Conservation (phyloP, 2,888 invertebrate species). For the Augiades crinisus region DNA sequence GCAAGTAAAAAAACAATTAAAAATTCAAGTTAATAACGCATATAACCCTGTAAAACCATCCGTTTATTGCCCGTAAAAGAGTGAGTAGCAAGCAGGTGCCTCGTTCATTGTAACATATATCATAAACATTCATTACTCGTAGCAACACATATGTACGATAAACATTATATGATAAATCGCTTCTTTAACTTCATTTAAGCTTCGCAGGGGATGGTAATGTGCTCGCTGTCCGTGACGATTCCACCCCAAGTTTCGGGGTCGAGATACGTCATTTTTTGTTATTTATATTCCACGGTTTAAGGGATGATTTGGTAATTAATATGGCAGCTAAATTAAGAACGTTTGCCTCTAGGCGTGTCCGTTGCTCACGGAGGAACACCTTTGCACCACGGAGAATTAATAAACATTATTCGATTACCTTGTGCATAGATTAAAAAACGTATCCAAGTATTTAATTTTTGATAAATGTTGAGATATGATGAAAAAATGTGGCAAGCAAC, state of each 20-base stretch:
- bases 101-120: conserved; percentile 7
- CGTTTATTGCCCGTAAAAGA: conserved; percentile 17
- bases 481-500: no score
- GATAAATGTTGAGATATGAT: no score
- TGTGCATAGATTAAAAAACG: conserved; percentile 1
- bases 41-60: not conserved
- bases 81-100: conserved; percentile 19
- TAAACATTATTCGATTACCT: conserved; percentile 11
- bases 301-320: conserved; percentile 40
- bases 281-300: conserved; percentile 38
- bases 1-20: not conserved
- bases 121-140: conserved; percentile 6
- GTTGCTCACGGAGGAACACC: conserved; percentile 15
- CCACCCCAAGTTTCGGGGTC: not conserved
- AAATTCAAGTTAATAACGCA: not conserved
- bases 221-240: conserved; percentile 87
- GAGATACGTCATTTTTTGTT: conserved; percentile 32
- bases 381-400: conserved; percentile 8
- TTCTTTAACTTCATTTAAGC: conserved; percentile 56
- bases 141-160: conserved; percentile 33
- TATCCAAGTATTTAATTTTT: no score
- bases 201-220: conserved; percentile 52
- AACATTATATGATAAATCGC: conserved; percentile 59
- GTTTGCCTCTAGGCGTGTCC: conserved; percentile 65
- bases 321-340: conserved; percentile 32